A percentile compares a stretch with the other conserved stretches of the same genome.
These are phyloP conservation scores for Protobothrops flavoviridis DNA, from an alignment of 2,113 vertebrate species.

Conservation along the genomic window DNA sequence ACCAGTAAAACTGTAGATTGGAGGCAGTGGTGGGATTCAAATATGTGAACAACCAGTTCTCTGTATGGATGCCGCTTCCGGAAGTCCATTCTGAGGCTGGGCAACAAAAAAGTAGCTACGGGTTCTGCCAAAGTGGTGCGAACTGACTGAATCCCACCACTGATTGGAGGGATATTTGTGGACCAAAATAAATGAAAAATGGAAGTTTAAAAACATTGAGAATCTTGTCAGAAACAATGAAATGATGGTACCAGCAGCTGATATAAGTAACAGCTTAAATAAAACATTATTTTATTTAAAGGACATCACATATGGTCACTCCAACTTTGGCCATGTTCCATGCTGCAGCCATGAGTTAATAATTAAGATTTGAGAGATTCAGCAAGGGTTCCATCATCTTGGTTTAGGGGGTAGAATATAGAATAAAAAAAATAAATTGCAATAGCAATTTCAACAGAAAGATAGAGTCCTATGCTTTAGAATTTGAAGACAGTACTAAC, in stretches of 20 bases:
- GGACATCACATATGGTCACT: neutral
- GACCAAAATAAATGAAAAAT: neutral
- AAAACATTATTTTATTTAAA: neutral
- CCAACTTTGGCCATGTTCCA: neutral
- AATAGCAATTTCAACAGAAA: slow-evolving; percentile 13
- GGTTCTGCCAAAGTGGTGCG: no score
- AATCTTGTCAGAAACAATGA: neutral
- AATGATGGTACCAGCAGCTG: neutral
- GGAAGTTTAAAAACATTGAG: neutral
- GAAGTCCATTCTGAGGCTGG: no score
- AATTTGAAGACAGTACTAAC: no score
- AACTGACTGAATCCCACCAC: no score
- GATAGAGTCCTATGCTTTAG: neutral
- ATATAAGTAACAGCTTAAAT: neutral
- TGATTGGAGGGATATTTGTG: no score
- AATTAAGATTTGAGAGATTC: neutral
- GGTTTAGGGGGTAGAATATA: neutral
- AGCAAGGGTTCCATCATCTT: neutral
- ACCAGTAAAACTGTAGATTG: neutral
- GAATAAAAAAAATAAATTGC: neutral
- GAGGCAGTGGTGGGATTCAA: no score
- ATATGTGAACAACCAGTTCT: no score
- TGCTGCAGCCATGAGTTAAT: neutral
- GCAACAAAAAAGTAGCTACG: no score
- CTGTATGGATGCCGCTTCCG: no score